Evolutionary conservation across 2,797 vertebrate genomes (phyloP), one percentile per base, ranked within the genome.

Genomic region (Myotis vivesi): DNA sequence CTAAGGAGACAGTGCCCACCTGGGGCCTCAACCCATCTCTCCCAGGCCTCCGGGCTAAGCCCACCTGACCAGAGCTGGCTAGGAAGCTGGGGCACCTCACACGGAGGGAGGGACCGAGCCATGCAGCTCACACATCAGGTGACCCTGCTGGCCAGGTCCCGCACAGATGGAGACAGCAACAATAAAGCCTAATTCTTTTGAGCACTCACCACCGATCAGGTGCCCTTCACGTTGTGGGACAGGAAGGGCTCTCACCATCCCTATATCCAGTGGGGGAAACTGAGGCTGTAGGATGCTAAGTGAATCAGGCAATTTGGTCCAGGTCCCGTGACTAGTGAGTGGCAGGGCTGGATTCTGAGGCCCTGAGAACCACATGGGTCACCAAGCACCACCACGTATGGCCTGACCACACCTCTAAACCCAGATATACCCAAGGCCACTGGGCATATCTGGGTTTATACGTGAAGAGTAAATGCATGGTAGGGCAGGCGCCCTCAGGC

Each of bases 151-250:
- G 72, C 66, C 33, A 51, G 4, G 0, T 8, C 19, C 75, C 3
- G 2, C 1, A 13, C 57, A 20, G 57, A 20, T 2, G 17, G 36
- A 55, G 23, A 20, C 17, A 0, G 41, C 7, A 11, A 64, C 77
- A 97, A 96, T 96, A 95, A 97, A 96, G 84, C 23, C 66, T 38
- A 30, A 44, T 6, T 11, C 53, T 82, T 72, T 23, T 4, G 9
- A 55, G 69, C 0, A 8, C 51, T 73, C 51, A 28, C 23, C 49
- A 2, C 4, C 3, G 8, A 55, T 62, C 64, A 46, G 71, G 66
- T 15, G 9, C 33, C 59, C 79, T 62, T 88, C 22, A 6, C 33
- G 62, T 36, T 28, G 10, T 5, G 25, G 36, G 9, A 44, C 4
- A 10, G 36, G 12, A 68, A 53, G n/a, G 28, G 81, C 13, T 72